Percentiles rank a stretch among this genome's conserved stretches.
Conservation (phyloP, 2,888 invertebrate species). For the Oscheius sp. region DNA sequence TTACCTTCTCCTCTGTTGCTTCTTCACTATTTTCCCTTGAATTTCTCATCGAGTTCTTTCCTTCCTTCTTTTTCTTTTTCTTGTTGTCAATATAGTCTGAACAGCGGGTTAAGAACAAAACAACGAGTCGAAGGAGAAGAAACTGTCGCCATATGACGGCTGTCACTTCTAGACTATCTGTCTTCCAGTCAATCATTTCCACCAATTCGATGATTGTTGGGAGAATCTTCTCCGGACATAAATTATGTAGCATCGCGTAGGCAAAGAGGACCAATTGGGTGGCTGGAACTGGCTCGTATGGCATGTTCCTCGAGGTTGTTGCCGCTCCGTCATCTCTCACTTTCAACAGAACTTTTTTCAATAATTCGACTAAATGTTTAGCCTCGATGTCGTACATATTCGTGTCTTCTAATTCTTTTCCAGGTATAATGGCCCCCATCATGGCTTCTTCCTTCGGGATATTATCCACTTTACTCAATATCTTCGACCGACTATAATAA, state of each 20-base stretch:
- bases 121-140: constrained; percentile 27
- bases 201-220: constrained; percentile 12
- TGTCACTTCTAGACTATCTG: not conserved
- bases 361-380: constrained; percentile 9
- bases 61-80: constrained; percentile 8
- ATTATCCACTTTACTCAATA: constrained; percentile 10
- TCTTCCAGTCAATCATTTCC: constrained; percentile 25
- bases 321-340: constrained; percentile 18
- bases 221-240: constrained; percentile 20
- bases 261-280: constrained; percentile 13
- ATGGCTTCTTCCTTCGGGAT: not conserved
- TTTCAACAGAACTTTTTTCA: constrained; percentile 16
- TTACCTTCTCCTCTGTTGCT: not conserved
- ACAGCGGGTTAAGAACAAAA: constrained; percentile 26
- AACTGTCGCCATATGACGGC: constrained; percentile 23
- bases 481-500: constrained; percentile 1
- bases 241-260: constrained; percentile 13
- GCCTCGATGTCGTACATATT: constrained; percentile 29
- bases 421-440: constrained; percentile 9
- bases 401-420: not conserved
- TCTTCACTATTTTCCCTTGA: constrained; percentile 10
- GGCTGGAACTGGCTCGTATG: not conserved
- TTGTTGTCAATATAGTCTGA: constrained; percentile 12
- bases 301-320: not conserved
- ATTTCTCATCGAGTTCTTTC: not conserved